Conservation (phyloP, 2,888 invertebrate species). For the Sycophila texana region DNA sequence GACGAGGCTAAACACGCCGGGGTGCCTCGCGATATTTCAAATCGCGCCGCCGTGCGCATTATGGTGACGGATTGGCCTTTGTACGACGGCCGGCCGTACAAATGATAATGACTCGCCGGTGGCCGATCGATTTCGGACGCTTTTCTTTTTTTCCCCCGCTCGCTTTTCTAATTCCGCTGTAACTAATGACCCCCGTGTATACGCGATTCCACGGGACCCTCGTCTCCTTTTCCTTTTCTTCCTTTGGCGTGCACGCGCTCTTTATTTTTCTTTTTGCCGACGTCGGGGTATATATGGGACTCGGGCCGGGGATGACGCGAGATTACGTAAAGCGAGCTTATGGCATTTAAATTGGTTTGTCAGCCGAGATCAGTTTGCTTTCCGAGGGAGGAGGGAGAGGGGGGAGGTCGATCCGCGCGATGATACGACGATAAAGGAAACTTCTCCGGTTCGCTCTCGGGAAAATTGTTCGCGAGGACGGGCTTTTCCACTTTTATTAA, state of each 20-base stretch:
- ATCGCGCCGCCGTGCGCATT: conserved; percentile 25
- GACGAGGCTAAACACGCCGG: neutral
- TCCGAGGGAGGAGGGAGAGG: conserved; percentile 10
- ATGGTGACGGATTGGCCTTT: conserved; percentile 40
- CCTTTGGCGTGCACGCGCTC: neutral
- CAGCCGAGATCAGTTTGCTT: conserved; percentile 26
- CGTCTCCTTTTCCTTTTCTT: neutral
- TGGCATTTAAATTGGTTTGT: conserved; percentile 43
- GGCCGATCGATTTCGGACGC: conserved; percentile 29
- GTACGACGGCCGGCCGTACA: neutral
- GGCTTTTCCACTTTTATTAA: no score
- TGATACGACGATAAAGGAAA: conserved; percentile 29
- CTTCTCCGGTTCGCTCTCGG: neutral
- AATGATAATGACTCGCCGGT: conserved; percentile 44
- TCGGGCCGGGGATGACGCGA: conserved; percentile 26
- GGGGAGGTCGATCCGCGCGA: conserved; percentile 4
- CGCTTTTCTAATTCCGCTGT: conserved; percentile 20
- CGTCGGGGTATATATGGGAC: neutral
- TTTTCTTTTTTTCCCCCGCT: conserved; percentile 37
- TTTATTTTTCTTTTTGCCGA: neutral
- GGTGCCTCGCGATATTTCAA: conserved; percentile 36
- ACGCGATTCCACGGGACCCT: neutral
- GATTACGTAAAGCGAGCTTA: conserved; percentile 15
- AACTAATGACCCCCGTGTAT: neutral
- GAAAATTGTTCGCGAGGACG: conserved; percentile 20